A percentile compares a stretch with the other conserved stretches of the same genome.
phyloP scores from a whole-genome alignment of 2,888 invertebrate genomes.

The Trichacis sp. region DNA sequence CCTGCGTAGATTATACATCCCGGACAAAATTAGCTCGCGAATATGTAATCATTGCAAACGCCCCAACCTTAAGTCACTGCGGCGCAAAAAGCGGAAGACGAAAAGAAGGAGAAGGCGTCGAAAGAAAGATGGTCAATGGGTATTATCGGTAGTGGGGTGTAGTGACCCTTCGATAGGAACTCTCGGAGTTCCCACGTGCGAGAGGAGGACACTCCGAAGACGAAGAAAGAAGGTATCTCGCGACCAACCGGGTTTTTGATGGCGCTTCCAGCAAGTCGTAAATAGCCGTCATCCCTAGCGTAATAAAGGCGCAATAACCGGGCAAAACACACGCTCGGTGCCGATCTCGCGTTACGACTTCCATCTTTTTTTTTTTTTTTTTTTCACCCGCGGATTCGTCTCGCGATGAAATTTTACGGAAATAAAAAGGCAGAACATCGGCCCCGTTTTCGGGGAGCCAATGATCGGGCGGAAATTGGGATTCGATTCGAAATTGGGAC shows the following conservation, averaged over 20 bases:
- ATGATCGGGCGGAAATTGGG: not conserved
- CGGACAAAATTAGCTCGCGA: no score
- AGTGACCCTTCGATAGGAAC: conserved; percentile 19
- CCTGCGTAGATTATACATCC: no score
- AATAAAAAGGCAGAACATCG: not conserved
- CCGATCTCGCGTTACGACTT: conserved; percentile 44
- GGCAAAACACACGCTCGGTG: conserved; percentile 43
- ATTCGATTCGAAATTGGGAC: not conserved
- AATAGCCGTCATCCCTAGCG: conserved; percentile 51
- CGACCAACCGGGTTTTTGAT: conserved; percentile 49
- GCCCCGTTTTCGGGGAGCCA: not conserved
- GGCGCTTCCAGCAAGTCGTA: conserved; percentile 59
- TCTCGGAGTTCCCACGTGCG: conserved; percentile 46
- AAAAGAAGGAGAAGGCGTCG: not conserved
- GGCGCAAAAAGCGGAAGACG: conserved; percentile 11
- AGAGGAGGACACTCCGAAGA: conserved; percentile 18
- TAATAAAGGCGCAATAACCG: conserved; percentile 46
- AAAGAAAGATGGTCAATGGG: conserved; percentile 8
- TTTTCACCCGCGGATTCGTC: not conserved
- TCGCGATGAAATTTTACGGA: not conserved
- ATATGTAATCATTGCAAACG: no score
- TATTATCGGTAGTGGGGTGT: conserved; percentile 11
- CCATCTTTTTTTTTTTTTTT: conserved; percentile 4
- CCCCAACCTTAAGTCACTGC: no score
- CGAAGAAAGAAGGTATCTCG: conserved; percentile 28